Evolutionary conservation across 2,113 vertebrate genomes (phyloP).

Genomic region (Chaetops frenatus): DNA sequence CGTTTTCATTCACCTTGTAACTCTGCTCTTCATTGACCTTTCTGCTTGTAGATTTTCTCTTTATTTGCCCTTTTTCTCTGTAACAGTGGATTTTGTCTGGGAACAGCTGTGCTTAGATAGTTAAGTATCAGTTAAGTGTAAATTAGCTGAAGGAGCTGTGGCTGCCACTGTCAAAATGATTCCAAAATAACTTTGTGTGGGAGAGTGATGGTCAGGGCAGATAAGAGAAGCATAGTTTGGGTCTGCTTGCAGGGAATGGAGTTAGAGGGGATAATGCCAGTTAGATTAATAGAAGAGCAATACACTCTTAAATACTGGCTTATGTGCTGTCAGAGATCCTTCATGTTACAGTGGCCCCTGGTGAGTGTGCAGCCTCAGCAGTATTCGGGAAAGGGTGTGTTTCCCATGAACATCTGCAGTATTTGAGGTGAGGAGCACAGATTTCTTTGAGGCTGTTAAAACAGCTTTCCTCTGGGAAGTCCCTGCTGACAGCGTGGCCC

Average conservation of each 20-base stretch:
- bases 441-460: background rate
- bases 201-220: background rate
- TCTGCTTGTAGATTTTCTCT: background rate
- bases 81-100: background rate
- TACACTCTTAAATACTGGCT: background rate
- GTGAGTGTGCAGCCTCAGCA: background rate
- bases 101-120: background rate
- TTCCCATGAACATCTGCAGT: background rate
- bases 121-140: background rate
- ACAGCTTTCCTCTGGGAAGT: background rate
- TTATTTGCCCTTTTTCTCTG: background rate
- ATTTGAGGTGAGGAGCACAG: accelerated
- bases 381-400: background rate
- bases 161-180: background rate
- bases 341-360: background rate
- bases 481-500: accelerated
- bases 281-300: background rate
- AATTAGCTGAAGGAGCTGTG: conserved; percentile 9
- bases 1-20: background rate
- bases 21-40: background rate
- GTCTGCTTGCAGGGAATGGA: background rate
- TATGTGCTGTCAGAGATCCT: background rate
- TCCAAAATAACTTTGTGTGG: conserved; percentile 9
- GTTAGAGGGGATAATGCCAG: background rate
- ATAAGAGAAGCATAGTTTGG: background rate